Evolutionary conservation across 2,797 vertebrate genomes (phyloP).

Genomic region (Acropternis orthonyx): DNA sequence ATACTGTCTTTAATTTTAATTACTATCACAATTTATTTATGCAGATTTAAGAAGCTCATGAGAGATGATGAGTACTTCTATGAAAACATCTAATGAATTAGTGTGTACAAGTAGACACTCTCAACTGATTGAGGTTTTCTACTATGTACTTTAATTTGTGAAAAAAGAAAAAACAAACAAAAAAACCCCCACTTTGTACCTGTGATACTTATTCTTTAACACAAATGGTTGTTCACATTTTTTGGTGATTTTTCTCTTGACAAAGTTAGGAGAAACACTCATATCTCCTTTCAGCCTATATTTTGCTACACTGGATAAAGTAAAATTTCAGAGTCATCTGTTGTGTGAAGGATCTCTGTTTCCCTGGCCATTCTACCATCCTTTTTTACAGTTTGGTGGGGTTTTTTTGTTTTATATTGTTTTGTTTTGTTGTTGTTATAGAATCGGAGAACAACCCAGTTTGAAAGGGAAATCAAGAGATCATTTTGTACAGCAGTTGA

Average conservation of each 20-base stretch:
- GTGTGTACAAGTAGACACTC: background rate
- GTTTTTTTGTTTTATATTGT: background rate
- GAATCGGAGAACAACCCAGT: background rate
- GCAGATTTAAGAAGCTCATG: background rate
- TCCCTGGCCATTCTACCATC: background rate
- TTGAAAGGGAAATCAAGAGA: background rate
- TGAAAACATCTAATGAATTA: background rate
- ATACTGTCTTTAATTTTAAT: background rate
- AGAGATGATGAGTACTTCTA: background rate
- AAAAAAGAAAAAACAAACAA: too few species aligned
- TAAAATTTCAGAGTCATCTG: background rate
- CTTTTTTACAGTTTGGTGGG: background rate
- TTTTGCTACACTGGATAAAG: background rate
- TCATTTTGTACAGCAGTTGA: background rate
- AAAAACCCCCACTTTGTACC: background rate
- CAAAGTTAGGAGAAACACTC: background rate
- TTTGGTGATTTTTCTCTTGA: background rate
- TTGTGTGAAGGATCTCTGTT: background rate
- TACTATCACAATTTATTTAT: background rate
- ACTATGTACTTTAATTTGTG: background rate
- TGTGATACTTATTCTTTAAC: background rate
- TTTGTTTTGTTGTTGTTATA: background rate
- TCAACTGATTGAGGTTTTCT: background rate
- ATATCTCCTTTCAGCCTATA: background rate
- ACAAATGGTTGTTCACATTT: background rate